phyloP scores from a whole-genome alignment of 2,888 invertebrate genomes.

The Seladonia tumulorum region DNA sequence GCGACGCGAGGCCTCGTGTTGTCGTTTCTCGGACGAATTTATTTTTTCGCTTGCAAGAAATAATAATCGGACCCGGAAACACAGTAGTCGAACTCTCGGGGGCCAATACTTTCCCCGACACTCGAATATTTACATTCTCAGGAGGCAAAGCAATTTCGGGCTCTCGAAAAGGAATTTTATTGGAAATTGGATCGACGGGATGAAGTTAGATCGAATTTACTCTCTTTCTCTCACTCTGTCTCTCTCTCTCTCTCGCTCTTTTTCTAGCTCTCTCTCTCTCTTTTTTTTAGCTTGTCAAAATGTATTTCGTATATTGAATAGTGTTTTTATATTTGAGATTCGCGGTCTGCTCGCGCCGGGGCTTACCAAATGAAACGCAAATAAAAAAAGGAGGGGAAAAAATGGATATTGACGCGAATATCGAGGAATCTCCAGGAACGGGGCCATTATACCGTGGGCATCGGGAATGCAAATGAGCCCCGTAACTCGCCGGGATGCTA shows the following conservation, averaged over 20 bases:
- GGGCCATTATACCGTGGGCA: constrained; percentile 18
- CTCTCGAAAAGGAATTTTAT: constrained; percentile 26
- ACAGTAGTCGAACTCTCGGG: not conserved
- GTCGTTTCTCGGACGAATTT: not conserved
- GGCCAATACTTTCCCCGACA: not conserved
- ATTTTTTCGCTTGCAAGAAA: not conserved
- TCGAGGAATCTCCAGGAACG: not conserved
- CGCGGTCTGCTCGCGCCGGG: constrained; percentile 2
- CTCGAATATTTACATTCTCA: constrained; percentile 5
- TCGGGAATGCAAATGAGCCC: constrained; percentile 22
- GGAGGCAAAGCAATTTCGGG: not conserved
- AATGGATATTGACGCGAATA: not conserved
- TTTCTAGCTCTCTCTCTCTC: not conserved
- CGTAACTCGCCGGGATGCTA: constrained; percentile 35
- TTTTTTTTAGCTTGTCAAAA: constrained; percentile 13
- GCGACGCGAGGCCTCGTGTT: not conserved
- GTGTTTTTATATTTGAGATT: constrained; percentile 23
- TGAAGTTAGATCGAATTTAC: constrained; percentile 15
- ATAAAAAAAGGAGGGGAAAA: not conserved
- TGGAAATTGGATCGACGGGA: constrained; percentile 11
- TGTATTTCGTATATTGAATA: constrained; percentile 15
- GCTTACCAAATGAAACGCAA: not conserved
- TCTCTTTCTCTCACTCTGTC: not conserved
- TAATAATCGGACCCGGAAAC: not conserved
- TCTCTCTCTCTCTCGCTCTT: not conserved